phyloP scores from a whole-genome alignment of 2,888 invertebrate genomes.

The Chrysotoxum bicinctum region DNA sequence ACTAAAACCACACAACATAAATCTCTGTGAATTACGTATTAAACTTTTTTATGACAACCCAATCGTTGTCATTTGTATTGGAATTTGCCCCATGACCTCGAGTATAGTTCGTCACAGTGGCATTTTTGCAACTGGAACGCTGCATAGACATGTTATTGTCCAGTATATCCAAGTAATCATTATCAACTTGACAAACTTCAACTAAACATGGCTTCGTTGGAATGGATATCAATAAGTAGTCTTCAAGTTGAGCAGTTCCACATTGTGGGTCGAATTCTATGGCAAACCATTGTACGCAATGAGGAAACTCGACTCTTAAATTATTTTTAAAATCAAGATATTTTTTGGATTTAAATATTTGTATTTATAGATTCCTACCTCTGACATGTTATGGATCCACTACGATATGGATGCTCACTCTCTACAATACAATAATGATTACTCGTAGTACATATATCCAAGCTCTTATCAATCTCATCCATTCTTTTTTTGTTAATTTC shows the following conservation, averaged over 20 bases:
- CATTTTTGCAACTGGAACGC: slow-evolving; percentile 74
- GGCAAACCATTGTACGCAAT: slow-evolving; percentile 94
- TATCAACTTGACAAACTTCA: slow-evolving; percentile 73
- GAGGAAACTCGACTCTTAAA: slow-evolving; percentile 90
- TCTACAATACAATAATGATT: slow-evolving; percentile 95
- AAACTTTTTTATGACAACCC: slow-evolving; percentile 87
- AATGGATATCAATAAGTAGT: slow-evolving; percentile 89
- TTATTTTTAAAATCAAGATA: not conserved
- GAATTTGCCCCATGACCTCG: slow-evolving; percentile 76
- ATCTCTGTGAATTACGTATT: slow-evolving; percentile 82
- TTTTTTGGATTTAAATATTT: not conserved
- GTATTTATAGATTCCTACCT: slow-evolving; percentile 82
- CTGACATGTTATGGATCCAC: slow-evolving; percentile 92
- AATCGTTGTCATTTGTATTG: slow-evolving; percentile 79
- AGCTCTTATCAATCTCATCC: slow-evolving; percentile 77
- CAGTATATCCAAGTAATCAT: slow-evolving; percentile 79
- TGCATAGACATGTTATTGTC: slow-evolving; percentile 78
- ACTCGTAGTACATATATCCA: slow-evolving; percentile 86
- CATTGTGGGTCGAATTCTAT: slow-evolving; percentile 96
- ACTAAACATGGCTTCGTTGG: slow-evolving; percentile 81
- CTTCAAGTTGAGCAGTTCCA: slow-evolving; percentile 96
- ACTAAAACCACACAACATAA: not conserved
- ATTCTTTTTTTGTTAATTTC: slow-evolving; percentile 71
- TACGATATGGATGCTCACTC: slow-evolving; percentile 98
- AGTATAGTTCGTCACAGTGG: slow-evolving; percentile 75